Conservation (phyloP, 2,113 vertebrate genomes). For the Mustela lutreola region DNA sequence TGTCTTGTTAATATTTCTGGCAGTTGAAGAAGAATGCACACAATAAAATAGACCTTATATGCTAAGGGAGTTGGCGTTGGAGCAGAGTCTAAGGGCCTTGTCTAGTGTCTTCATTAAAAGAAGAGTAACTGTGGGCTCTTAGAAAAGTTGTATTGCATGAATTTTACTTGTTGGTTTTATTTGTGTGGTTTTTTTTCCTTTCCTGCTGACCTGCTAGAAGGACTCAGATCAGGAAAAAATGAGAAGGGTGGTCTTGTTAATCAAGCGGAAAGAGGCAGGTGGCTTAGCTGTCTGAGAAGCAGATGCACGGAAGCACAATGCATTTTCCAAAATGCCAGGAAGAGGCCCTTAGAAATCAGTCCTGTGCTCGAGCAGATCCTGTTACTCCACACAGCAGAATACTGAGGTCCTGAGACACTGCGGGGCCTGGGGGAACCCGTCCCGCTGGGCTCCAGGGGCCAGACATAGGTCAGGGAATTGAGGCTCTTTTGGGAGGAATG, state of each 20-base stretch:
- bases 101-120: too few relatives aligned
- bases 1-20: background rate
- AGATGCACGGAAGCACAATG: background rate
- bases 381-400: rapidly evolving
- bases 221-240: background rate
- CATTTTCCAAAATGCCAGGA: background rate
- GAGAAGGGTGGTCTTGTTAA: background rate
- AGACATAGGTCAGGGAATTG: background rate
- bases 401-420: background rate
- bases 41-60: background rate
- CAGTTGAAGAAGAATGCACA: background rate
- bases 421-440: background rate
- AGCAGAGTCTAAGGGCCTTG: background rate
- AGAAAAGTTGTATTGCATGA: background rate
- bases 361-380: background rate
- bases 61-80: background rate
- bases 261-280: background rate
- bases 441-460: background rate
- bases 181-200: background rate
- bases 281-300: background rate
- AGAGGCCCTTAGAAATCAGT: background rate
- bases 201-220: background rate
- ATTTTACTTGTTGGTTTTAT: background rate
- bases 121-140: background rate
- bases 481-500: background rate